phyloP scores from a whole-genome alignment of 2,113 vertebrate species.

The Cyrtonyx montezumae region DNA sequence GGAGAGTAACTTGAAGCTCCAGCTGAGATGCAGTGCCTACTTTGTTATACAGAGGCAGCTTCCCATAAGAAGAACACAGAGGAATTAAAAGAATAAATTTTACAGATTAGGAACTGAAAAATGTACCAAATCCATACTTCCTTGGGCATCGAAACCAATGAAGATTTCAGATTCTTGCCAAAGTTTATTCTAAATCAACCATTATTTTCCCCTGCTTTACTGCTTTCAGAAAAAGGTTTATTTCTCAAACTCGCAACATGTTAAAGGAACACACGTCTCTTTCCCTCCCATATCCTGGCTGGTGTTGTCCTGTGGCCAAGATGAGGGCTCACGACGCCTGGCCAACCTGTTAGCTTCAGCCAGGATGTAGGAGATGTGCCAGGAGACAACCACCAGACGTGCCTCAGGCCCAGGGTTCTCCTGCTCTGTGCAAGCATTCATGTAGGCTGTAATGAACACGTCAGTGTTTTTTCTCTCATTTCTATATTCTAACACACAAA shows the following conservation, averaged over 20 bases:
- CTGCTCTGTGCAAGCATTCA: neutral
- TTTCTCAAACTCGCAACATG: neutral
- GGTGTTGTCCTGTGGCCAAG: neutral
- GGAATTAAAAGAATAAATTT: neutral
- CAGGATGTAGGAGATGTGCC: neutral
- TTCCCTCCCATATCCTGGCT: neutral
- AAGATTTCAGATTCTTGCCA: neutral
- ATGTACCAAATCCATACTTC: neutral
- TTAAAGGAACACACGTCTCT: neutral
- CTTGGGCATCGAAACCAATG: neutral
- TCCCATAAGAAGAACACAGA: neutral
- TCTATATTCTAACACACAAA: neutral
- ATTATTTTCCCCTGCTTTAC: neutral
- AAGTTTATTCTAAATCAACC: neutral
- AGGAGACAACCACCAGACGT: conserved; percentile 4
- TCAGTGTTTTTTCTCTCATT: neutral
- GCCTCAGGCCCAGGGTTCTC: neutral
- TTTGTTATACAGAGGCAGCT: neutral
- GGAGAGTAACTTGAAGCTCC: neutral
- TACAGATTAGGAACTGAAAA: neutral
- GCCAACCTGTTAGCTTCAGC: neutral
- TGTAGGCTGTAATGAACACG: neutral
- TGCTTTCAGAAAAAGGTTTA: neutral
- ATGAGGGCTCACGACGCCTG: fast-evolving
- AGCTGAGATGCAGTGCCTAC: neutral